Evolutionary conservation across 1,140 invertebrate genomes (phyloP), one percentile per base, ranked within the genome.

Genomic region (Drosophila funebris): DNA sequence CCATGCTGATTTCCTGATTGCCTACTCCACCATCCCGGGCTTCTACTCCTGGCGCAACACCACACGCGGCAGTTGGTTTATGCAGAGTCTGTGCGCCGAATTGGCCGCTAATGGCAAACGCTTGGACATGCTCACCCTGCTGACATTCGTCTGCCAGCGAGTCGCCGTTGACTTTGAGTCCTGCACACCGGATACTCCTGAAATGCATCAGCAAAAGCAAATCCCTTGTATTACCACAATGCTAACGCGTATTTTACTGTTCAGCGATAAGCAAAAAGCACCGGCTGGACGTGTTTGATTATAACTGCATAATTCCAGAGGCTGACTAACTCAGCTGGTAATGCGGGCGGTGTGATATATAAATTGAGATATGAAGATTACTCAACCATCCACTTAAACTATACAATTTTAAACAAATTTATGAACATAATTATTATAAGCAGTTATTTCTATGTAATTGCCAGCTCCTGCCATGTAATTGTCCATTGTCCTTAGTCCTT

Each of bases 1-100:
- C 44, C 96, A 98, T 92, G 98, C 98, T n/a, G 98, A 99, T 92
- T 98, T 99, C 91, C 93, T 99, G 9, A 97, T 99, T 80, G 96
- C 96, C 9, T 99, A 98, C 91, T 98, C 97, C 3, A 98, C 98
- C 16, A 96, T 99, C 52, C 96, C 97, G 82, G 97, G 97, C 52
- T 97, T 94, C 92, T 99, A 96, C 92, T 98, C 98, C 0, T 99
- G 98, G 98, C 94, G 98, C 44, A 99, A 99, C 88, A 98, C 97
- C n/a, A 96, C 96, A 4, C 93, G 94, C 11, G 97, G 97, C 8
- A 99, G 97, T 0, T 99, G 98, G 98, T 99, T 99, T 87, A 96
- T 99, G 92, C 98, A 99, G 93, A 96, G 97, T 1, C 92, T 99
- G 1, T 96, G 96, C 85, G 92, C 95, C n/a, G 96, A 98, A 73